Conservation (phyloP, 2,113 vertebrate species). For the Serilophus lunatus region DNA sequence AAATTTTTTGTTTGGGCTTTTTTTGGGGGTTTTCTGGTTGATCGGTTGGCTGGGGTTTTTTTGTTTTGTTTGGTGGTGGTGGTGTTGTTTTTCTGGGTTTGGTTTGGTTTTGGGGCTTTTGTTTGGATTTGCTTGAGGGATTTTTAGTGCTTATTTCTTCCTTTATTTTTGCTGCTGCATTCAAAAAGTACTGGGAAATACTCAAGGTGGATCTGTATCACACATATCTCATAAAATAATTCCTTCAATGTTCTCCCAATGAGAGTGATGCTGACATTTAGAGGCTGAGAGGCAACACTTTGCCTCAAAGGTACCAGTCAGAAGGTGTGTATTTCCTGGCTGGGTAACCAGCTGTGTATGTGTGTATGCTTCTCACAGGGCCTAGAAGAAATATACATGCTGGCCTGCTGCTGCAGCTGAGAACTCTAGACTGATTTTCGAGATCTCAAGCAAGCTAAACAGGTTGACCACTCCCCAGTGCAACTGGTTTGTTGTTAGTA, state of each 20-base stretch:
- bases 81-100: too few species aligned
- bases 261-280: background rate
- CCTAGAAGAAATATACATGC: background rate
- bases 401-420: background rate
- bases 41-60: background rate
- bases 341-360: background rate
- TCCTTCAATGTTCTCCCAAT: background rate
- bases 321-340: background rate
- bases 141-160: background rate
- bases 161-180: background rate
- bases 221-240: background rate
- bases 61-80: background rate
- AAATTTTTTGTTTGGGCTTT: background rate
- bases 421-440: conserved; percentile 1
- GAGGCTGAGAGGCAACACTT: background rate
- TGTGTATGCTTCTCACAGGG: background rate
- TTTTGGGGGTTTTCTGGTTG: background rate
- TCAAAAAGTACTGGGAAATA: background rate
- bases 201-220: background rate
- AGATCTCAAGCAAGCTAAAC: conserved; percentile 26
- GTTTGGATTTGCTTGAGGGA: too few species aligned
- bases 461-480: background rate
- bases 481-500: background rate
- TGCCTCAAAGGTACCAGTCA: background rate
- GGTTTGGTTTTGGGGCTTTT: too few species aligned